Base-by-base conservation (phyloP, 2,797 vertebrate genomes). In the Sphaeramia orbicularis region DNA sequence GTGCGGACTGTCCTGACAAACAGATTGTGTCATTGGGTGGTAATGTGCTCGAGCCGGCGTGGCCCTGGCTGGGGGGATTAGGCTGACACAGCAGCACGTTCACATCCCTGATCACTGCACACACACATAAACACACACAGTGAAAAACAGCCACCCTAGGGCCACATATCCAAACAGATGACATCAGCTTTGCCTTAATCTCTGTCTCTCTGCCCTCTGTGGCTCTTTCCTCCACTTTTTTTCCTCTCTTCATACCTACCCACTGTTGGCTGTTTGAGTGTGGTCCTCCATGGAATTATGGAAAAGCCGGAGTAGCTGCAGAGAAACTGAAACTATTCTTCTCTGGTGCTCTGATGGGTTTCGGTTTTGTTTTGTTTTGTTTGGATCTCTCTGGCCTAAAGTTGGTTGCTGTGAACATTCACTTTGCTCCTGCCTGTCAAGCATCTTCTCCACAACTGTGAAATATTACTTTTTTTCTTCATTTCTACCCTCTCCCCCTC, bases 81-180 rank as follows among this genome's bases (percentile, higher is more conserved):
- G 84, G 83, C 87, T 92, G 88, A 93, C 89, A 85, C 86, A 89
- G 89, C 91, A 84, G 80, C 73, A 71, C 66, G 61, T 78, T 82
- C 86, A 73, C 83, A 66, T 83, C 80, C 65, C 81, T 62, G 77
- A 87, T 86, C 79, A 75, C 72, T 44, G 37, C 57, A 57, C 64
- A 59, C 59, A 68, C 59, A 65, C 61, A 74, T 69, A 70, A 53
- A 54, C 72, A 54, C 72, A 71, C 68, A 55, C 58, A 15, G 45
- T 35, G 54, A 66, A 67, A 78, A 74, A 61, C 79, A 77, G n/a
- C 55, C 73, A 44, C 61, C 74, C 67, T 55, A 30, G 50, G 76
- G 78, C 51, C 58, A 65, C 73, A 51, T 43, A 77, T 80, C 71
- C 76, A 83, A 81, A 88, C 48, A 44, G 72, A 91, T 91, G 86